Conservation (phyloP, 2,113 vertebrate genomes). For the Lichenostomus cassidix region DNA sequence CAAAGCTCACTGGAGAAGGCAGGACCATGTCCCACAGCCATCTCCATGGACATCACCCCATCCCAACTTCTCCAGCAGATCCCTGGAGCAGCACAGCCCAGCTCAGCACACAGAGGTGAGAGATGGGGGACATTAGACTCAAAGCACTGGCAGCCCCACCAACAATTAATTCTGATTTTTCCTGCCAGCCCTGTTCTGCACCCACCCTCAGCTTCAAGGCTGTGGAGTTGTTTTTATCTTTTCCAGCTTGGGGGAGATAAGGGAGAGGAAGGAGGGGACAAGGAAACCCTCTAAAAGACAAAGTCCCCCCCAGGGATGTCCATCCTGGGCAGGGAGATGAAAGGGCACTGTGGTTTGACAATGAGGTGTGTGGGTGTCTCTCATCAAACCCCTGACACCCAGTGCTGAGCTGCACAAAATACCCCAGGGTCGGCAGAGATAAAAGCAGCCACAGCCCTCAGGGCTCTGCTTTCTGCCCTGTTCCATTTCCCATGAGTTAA, state of each 20-base stretch:
- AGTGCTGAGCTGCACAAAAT: constrained; percentile 35
- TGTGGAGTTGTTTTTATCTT: not conserved
- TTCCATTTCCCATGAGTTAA: not conserved
- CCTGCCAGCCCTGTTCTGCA: not conserved
- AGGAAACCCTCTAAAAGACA: constrained; percentile 2
- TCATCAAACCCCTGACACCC: constrained; percentile 18
- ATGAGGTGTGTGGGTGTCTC: constrained; percentile 48
- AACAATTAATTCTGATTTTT: not conserved
- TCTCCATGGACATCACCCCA: fast-evolving
- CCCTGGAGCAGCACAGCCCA: not conserved
- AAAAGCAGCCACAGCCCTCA: not conserved
- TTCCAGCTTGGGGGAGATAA: not conserved
- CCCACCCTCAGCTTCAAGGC: not conserved
- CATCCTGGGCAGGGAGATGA: constrained; percentile 50
- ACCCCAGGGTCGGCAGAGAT: not conserved
- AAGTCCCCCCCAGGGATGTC: not conserved
- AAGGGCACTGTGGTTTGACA: constrained; percentile 15
- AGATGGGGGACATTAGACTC: fast-evolving
- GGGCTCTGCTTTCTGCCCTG: not conserved
- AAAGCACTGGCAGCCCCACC: not conserved
- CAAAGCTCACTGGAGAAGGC: not conserved
- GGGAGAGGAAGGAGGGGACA: not conserved
- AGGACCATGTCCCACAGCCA: fast-evolving
- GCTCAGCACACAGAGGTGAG: fast-evolving
- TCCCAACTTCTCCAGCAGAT: not conserved